phyloP scores from a whole-genome alignment of 2,797 vertebrate genomes.

The Enteromius treurensis region DNA sequence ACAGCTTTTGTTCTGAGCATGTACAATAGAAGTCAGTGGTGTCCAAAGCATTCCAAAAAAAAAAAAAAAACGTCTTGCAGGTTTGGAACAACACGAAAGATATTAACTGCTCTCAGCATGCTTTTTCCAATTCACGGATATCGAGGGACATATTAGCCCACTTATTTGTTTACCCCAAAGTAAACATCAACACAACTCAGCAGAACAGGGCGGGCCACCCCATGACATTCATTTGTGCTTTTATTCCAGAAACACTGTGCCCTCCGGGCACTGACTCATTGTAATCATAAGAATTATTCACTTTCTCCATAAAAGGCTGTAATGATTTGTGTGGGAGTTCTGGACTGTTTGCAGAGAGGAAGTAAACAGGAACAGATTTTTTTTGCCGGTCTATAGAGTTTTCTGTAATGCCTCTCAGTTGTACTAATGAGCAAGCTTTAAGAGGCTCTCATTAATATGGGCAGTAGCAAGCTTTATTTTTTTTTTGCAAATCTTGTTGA shows the following conservation, averaged over 20 bases:
- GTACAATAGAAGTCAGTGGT: background rate
- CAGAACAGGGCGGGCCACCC: background rate
- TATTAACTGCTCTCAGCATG: background rate
- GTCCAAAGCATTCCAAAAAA: background rate
- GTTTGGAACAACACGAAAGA: background rate
- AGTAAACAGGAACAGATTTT: background rate
- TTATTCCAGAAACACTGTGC: constrained; percentile 26
- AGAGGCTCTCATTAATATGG: constrained; percentile 49
- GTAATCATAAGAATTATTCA: constrained; percentile 40
- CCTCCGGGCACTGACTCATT: constrained; percentile 53
- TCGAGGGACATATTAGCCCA: constrained; percentile 6
- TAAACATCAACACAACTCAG: constrained; percentile 16
- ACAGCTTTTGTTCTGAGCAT: background rate
- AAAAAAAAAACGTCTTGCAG: background rate
- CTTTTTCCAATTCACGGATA: background rate
- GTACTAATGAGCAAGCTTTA: constrained; percentile 57
- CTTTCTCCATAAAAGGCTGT: constrained; percentile 35
- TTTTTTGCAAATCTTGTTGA: constrained; percentile 17
- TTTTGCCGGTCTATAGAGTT: constrained; percentile 8
- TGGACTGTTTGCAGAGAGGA: constrained; percentile 34
- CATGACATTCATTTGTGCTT: constrained; percentile 22
- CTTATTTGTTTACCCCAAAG: background rate
- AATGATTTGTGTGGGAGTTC: constrained; percentile 40
- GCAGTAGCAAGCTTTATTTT: constrained; percentile 29
- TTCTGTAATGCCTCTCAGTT: constrained; percentile 26